Evolutionary conservation across 2,888 invertebrate genomes (phyloP), one percentile per base, ranked within the genome.

Genomic region (Heliconius ismenius): DNA sequence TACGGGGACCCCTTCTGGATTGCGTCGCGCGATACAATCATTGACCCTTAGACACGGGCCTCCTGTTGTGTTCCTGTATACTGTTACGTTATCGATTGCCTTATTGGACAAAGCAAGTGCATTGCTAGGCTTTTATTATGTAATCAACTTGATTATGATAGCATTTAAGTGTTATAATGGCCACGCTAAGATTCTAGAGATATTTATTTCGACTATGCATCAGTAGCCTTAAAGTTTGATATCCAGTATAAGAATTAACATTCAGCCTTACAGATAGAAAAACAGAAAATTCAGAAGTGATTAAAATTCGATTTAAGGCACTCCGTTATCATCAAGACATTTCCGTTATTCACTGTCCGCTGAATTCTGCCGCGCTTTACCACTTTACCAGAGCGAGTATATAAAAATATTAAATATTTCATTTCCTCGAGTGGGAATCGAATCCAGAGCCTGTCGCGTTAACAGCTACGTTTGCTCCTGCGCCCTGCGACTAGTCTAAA

Each of bases 1-100:
- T 77, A 77, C 28, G 49, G 75, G 69, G 75, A 72, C 77, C 77
- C 77, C 74, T 72, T 65, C 67, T 75, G 70, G 24, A 67, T 72
- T 65, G 43, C 74, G 72, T 54, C 62, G 63, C 63, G 43, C 63
- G 64, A 70, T 77, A 28, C 74, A 64, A 76, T 36, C 74, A 54
- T 74, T 77, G 74, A 77, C 77, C 77, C 77, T 72, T 32, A 39
- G 39, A 39, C 73, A 43, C n/a, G 58, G 36, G 69, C 39, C 73
- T 70, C 32, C 28, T 70, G 58, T 32, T 70, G 58, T 70, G 58
- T 70, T 70, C 36, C 70, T 70, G 36, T 32, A 58, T 70, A 70
- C 28, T 58, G 58, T 58, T 58, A 70, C 54, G 6, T 32, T 70
- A 70, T 70, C 58, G 58, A 58, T 70, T 70, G 9, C 13, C 36